These are phyloP conservation scores for Mustelus asterias DNA, from an alignment of 2,113 vertebrate genomes.

Conservation along the genomic window DNA sequence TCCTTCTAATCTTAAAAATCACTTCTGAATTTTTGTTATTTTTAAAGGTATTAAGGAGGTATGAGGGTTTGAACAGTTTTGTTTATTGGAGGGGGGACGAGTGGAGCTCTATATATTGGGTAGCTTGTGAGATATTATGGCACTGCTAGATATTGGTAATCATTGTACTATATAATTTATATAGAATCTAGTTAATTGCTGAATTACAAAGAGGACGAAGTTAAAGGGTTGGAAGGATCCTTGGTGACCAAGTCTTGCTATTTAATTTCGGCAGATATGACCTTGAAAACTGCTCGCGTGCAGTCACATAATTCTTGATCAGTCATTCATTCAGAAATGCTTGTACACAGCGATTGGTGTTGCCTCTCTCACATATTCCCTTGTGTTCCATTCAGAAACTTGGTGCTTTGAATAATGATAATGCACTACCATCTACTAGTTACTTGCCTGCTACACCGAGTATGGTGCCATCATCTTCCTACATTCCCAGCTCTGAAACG, in stretches of 20 bases:
- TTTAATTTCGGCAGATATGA: background rate
- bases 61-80: background rate
- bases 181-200: background rate
- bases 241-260: background rate
- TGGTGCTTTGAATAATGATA: conserved; percentile 79
- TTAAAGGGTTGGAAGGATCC: background rate
- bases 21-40: background rate
- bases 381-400: conserved; percentile 73
- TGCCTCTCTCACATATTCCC: background rate
- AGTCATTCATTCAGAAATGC: background rate
- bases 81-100: background rate
- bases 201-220: background rate
- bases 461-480: conserved; percentile 90
- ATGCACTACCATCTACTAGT: conserved; percentile 89
- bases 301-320: background rate
- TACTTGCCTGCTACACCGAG: conserved; percentile 93
- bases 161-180: background rate
- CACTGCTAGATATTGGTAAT: background rate
- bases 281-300: background rate
- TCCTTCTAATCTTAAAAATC: background rate
- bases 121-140: background rate
- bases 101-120: background rate
- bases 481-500: conserved; percentile 82
- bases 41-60: background rate
- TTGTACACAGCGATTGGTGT: background rate